Evolutionary conservation across 2,888 invertebrate species (phyloP).

Genomic region (Kryphioiulus occultus): DNA sequence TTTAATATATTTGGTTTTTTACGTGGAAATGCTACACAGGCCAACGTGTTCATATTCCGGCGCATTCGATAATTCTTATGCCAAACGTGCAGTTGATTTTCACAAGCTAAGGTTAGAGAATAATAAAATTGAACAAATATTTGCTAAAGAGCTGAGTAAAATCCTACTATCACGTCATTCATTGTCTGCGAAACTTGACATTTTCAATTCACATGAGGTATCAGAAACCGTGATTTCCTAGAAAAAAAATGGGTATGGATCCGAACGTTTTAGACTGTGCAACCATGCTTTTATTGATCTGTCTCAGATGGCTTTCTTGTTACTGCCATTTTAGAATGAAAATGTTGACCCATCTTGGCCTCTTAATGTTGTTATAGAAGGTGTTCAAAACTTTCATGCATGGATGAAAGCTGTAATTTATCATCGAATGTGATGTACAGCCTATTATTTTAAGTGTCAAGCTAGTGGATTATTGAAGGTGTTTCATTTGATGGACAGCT

Average conservation of each 20-base stretch:
- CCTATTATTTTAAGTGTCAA: background rate
- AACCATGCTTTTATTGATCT: background rate
- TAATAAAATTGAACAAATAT: background rate
- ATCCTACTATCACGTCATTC: background rate
- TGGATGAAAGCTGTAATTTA: background rate
- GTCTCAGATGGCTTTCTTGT: background rate
- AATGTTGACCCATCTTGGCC: background rate
- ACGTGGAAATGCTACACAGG: background rate
- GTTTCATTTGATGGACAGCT: background rate
- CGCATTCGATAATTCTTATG: background rate
- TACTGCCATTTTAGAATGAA: background rate
- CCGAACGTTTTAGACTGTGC: background rate
- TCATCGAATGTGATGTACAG: background rate
- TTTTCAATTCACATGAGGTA: too few species aligned
- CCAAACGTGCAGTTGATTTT: too few species aligned
- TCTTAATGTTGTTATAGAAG: too few species aligned
- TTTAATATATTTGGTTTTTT: background rate
- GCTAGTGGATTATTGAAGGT: background rate
- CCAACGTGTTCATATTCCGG: background rate
- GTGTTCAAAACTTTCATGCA: background rate
- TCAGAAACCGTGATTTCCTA: background rate
- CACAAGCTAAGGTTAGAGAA: background rate
- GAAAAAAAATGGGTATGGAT: background rate
- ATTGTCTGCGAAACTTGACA: background rate
- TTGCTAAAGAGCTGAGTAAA: background rate